Evolutionary conservation across 1,140 invertebrate species (phyloP).

Genomic region (Procambarus clarkii): DNA sequence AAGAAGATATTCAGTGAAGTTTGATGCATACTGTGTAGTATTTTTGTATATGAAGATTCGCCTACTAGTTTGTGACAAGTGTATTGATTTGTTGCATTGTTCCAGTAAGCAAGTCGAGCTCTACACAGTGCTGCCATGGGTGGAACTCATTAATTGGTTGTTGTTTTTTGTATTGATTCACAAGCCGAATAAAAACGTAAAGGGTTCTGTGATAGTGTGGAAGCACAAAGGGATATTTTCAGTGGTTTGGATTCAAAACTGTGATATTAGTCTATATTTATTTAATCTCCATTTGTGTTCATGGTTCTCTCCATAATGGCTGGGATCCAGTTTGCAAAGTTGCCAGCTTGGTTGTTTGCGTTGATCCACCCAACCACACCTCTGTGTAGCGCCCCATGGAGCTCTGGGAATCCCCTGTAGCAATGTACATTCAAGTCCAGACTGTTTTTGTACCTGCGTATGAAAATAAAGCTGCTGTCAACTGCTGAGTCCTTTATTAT

Average conservation of each 20-base stretch:
- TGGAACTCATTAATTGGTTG: constrained; percentile 48
- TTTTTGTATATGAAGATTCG: constrained; percentile 67
- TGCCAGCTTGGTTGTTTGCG: constrained; percentile 60
- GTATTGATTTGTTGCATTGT: constrained; percentile 61
- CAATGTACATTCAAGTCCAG: constrained; percentile 68
- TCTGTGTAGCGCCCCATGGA: constrained; percentile 66
- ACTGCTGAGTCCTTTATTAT: constrained; percentile 22
- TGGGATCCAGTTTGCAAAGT: constrained; percentile 50
- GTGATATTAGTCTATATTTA: constrained; percentile 69
- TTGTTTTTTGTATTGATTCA: constrained; percentile 40
- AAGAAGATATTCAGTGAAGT: constrained; percentile 45
- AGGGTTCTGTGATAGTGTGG: constrained; percentile 68
- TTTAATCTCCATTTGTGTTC: constrained; percentile 67
- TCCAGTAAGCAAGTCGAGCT: constrained; percentile 63
- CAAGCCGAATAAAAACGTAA: constrained; percentile 49
- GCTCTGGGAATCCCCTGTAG: constrained; percentile 66
- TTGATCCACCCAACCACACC: constrained; percentile 64
- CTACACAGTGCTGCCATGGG: constrained; percentile 63
- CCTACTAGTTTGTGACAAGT: constrained; percentile 67
- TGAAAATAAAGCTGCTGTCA: constrained; percentile 69
- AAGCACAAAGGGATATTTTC: constrained; percentile 66
- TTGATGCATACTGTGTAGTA: constrained; percentile 65
- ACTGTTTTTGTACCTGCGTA: constrained; percentile 70
- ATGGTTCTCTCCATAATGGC: constrained; percentile 26
- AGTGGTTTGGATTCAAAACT: constrained; percentile 68